Evolutionary conservation across 2,888 invertebrate genomes (phyloP), one percentile per base, ranked within the genome.

Genomic region (Drosophila rubida): DNA sequence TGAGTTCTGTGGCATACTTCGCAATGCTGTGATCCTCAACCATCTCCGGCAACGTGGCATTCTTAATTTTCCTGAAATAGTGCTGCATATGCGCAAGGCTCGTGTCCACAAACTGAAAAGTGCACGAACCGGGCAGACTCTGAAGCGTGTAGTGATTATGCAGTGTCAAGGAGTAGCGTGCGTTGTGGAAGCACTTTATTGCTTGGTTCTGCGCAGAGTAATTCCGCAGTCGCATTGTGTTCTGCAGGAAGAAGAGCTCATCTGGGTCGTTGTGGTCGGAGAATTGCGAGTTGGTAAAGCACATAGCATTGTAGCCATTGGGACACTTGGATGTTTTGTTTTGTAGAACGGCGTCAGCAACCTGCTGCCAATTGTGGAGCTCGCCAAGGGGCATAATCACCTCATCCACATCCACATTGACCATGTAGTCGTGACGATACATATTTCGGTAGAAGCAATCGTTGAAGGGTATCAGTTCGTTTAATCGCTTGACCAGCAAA

Each of bases 401-500:
- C 92, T 98, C 97, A 92, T 98, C 98, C 67, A 97, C 95, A 90
- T 98, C 98, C 60, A 97, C 93, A 64, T 98, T 93, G n/a, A 96
- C 95, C 53, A 97, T 94, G 92, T 96, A 97, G 75, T 96, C 95
- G 91, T 97, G 97, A 74, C 95, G 94, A 91, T 97, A 96, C 93
- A 97, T 94, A 90, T 97, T 96, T 88, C 96, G 95, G 92, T 98
- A 98, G 69, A 98, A 93, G 90, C 98, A 98, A 91, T 98, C 98
- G 91, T 98, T 98, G 93, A 97, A 98, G 11, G 97, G 97, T 81
- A 98, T 96, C 70, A 98, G 93, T 91, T 98, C 98, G 93, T 97
- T 97, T 89, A 97, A 96, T 13, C 97, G 93, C 91, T 97, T 97
- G 91, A 97, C 95, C 85, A 96, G 96, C 16, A 95, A 94, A 90